Evolutionary conservation across 1,140 invertebrate species (phyloP).

Genomic region (Aphis gossypii): DNA sequence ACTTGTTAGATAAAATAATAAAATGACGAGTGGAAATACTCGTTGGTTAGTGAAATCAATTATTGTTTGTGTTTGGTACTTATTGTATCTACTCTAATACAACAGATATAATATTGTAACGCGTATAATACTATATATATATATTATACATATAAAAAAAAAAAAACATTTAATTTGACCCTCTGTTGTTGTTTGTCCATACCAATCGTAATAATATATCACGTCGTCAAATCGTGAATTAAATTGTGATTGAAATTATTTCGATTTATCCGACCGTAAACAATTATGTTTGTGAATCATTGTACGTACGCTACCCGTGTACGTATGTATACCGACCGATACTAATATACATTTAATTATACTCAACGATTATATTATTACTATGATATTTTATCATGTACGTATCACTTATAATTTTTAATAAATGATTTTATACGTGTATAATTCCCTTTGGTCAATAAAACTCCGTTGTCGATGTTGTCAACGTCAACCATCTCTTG

Average conservation of each 20-base stretch:
- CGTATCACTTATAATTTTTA: too few species aligned
- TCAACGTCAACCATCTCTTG: too few species aligned
- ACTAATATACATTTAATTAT: too few species aligned
- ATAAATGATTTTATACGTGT: too few species aligned
- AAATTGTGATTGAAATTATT: not conserved
- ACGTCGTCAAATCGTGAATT: not conserved
- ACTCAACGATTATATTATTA: too few species aligned
- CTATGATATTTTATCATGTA: too few species aligned
- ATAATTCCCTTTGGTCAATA: too few species aligned
- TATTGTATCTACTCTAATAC: too few species aligned
- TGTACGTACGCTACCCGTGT: not conserved
- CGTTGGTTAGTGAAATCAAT: not conserved
- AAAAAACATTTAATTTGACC: not conserved
- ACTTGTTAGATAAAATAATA: not conserved
- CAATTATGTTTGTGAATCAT: not conserved
- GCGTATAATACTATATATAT: too few species aligned
- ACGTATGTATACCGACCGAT: not conserved
- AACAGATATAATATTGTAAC: not conserved
- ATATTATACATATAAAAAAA: too few species aligned
- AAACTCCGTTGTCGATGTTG: too few species aligned
- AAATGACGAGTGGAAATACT: not conserved
- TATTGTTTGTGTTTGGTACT: not conserved
- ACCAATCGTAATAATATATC: not conserved
- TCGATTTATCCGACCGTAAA: not conserved
- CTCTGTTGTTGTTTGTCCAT: not conserved